Percentiles rank a stretch among this genome's conserved stretches.
These are phyloP conservation scores for Sebastes elongatus DNA, from an alignment of 2,797 vertebrate genomes.

Conservation along the genomic window DNA sequence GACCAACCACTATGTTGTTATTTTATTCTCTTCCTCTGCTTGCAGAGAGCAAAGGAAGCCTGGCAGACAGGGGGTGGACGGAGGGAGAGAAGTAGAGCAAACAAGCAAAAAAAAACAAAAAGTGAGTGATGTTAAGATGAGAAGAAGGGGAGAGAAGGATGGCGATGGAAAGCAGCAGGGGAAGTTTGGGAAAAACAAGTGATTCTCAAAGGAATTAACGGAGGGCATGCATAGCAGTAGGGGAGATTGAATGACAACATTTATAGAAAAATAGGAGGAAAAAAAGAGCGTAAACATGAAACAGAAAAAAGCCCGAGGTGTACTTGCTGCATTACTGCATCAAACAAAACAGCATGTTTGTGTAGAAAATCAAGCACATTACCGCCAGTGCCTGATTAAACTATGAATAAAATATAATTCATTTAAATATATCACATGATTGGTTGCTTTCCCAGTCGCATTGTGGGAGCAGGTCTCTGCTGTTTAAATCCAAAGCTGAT, in stretches of 20 bases:
- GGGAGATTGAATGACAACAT: conserved; percentile 51
- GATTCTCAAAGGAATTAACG: conserved; percentile 56
- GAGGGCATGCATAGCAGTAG: conserved; percentile 34
- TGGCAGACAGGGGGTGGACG: conserved; percentile 28
- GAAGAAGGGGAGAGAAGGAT: conserved; percentile 25
- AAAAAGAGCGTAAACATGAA: conserved; percentile 36
- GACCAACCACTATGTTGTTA: conserved; percentile 48
- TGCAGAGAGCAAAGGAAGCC: conserved; percentile 44
- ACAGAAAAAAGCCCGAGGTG: conserved; percentile 50
- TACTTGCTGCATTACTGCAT: conserved; percentile 37
- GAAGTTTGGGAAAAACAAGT: conserved; percentile 54
- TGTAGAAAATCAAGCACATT: conserved; percentile 51
- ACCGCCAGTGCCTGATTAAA: conserved; percentile 39
- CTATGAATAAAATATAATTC: conserved; percentile 59
- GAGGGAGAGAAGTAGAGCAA: conserved; percentile 50
- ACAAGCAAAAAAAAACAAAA: conserved; percentile 8
- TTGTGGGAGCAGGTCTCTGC: conserved; percentile 2
- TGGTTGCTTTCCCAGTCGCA: conserved; percentile 25
- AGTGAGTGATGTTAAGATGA: conserved; percentile 56
- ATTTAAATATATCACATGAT: conserved; percentile 39
- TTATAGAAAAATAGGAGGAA: conserved; percentile 34
- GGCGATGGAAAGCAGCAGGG: conserved; percentile 39
- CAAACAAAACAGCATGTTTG: conserved; percentile 59
- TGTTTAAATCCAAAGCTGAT: conserved; percentile 13
- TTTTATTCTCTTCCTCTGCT: conserved; percentile 50